Percentiles rank a stretch among this genome's conserved stretches.
These are phyloP conservation scores for Ptychadena robeensis DNA, from an alignment of 2,797 vertebrate genomes.

Conservation along the genomic window DNA sequence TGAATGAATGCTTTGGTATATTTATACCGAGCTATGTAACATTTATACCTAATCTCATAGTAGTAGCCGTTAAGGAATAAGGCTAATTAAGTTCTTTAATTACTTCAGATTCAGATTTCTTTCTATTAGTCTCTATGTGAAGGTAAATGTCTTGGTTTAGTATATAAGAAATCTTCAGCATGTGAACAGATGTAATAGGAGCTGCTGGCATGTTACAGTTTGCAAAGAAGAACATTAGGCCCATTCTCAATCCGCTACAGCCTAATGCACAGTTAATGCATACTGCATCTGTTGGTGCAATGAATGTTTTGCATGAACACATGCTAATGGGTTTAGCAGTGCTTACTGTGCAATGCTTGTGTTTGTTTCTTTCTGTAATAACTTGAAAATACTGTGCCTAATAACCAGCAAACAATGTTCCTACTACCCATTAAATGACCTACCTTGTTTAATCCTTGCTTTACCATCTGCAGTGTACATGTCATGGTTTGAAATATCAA, in stretches of 20 bases:
- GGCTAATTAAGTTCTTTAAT: not conserved
- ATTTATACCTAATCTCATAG: not conserved
- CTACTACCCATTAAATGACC: not conserved
- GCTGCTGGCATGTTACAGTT: constrained; percentile 43
- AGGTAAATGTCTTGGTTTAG: constrained; percentile 19
- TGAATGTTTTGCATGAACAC: constrained; percentile 47
- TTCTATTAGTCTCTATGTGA: not conserved
- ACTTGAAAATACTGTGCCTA: constrained; percentile 1
- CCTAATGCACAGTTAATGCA: constrained; percentile 56
- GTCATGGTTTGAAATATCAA: not conserved
- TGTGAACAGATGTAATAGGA: constrained; percentile 40
- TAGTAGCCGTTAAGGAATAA: not conserved
- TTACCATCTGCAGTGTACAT: not conserved
- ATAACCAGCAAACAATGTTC: not conserved
- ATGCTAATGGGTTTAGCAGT: constrained; percentile 26
- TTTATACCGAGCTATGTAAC: not conserved
- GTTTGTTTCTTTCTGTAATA: constrained; percentile 16
- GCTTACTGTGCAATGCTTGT: constrained; percentile 29
- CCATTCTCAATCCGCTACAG: constrained; percentile 37
- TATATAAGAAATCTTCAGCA: constrained; percentile 10
- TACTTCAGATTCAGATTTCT: not conserved
- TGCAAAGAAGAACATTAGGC: constrained; percentile 34
- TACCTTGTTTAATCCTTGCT: not conserved
- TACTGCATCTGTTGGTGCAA: constrained; percentile 56
- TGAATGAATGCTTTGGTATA: not conserved